phyloP scores from a whole-genome alignment of 2,888 invertebrate species.

The Drosophila austrosaltans region DNA sequence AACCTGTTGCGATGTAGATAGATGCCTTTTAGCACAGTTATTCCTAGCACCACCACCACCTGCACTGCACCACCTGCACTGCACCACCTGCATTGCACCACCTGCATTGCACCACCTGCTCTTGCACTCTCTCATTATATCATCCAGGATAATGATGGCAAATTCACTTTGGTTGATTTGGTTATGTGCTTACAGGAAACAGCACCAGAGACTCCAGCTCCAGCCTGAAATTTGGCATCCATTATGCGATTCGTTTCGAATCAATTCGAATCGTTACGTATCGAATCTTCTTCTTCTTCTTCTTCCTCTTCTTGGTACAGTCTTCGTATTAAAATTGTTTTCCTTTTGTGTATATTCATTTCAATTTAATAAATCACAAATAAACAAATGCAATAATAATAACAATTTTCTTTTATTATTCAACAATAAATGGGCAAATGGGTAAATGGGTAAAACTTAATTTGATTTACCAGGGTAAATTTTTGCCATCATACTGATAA shows the following conservation, averaged over 20 bases:
- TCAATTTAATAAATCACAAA: slow-evolving; percentile 6
- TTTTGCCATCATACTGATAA: slow-evolving; percentile 90
- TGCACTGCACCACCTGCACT: slow-evolving; percentile 18
- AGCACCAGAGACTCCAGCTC: slow-evolving; percentile 70
- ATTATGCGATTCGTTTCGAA: background rate
- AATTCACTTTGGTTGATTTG: slow-evolving; percentile 17
- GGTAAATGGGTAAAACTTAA: background rate
- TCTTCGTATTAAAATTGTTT: background rate
- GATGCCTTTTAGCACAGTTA: background rate
- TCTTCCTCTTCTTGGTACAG: background rate
- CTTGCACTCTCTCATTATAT: background rate
- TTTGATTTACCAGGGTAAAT: slow-evolving; percentile 87
- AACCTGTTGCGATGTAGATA: slow-evolving; percentile 3
- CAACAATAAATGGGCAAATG: background rate
- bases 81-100: slow-evolving; percentile 6
- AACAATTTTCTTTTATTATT: background rate
- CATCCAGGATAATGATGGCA: slow-evolving; percentile 9
- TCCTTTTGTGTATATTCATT: slow-evolving; percentile 7
- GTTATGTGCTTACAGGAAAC: slow-evolving; percentile 63
- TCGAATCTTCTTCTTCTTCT: background rate
- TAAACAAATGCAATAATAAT: background rate
- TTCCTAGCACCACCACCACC: slow-evolving; percentile 19
- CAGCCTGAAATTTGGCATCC: slow-evolving; percentile 52
- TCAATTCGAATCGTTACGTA: background rate
- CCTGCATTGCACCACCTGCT: slow-evolving; percentile 8